Evolutionary conservation across 2,888 invertebrate species (phyloP), one percentile per base, ranked within the genome.

Genomic region (Neria commutata): DNA sequence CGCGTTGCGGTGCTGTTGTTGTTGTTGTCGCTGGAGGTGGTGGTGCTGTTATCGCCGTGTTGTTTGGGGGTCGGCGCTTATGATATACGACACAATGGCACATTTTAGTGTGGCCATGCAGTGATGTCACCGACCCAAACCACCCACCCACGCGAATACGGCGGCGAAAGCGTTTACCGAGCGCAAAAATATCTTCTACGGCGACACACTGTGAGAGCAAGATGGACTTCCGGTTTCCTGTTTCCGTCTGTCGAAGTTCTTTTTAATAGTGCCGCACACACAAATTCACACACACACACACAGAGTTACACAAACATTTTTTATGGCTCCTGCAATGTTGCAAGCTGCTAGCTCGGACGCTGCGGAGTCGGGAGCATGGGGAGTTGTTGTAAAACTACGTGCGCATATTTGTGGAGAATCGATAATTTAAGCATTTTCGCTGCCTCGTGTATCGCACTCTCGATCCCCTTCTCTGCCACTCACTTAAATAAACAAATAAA

Each of bases 171-270:
- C 42, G 21, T 62, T 62, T 61, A 61, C 60, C 57, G 57, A 64
- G 67, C 77, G 72, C 75, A 74, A 73, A 75, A 77, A 77, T 74
- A 75, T 76, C 70, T 74, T 73, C 74, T 66, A 66, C 66, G 67
- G 64, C 67, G 71, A 69, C 71, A n/a, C n/a, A n/a, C n/a, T n/a
- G n/a, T n/a, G n/a, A n/a, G n/a, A 77, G 77, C 71, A 79, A 79
- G 81, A 80, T 81, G 81, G 80, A 81, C 81, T 80, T 80, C 81
- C 80, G 79, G 81, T 81, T 81, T 81, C 80, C 80, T 78, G 80
- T 81, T 81, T 80, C 80, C 81, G 80, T 71, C 77, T 72, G 72
- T 72, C 72, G 72, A 72, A 72, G 74, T 72, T 72, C 71, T 71
- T 73, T 73, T 17, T n/a, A n/a, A n/a, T n/a, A 26, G 25, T 26